Percentiles rank a stretch among this genome's conserved stretches.
These are phyloP conservation scores for Orthosia incerta DNA, from an alignment of 2,888 invertebrate species.

Conservation along the genomic window DNA sequence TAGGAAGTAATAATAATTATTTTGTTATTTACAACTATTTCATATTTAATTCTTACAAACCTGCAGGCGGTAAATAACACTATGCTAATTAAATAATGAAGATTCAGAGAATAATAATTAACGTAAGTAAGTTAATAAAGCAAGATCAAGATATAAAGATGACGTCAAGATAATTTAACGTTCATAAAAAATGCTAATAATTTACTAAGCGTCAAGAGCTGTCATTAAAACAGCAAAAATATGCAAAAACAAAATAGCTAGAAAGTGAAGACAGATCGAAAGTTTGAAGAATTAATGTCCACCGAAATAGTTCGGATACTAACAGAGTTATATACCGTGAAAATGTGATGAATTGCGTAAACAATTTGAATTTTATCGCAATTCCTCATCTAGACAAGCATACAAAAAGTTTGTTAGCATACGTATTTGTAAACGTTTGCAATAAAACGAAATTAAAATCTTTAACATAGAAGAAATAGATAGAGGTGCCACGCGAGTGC, in stretches of 20 bases:
- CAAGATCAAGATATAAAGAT: not conserved
- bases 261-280: slow-evolving; percentile 61
- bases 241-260: slow-evolving; percentile 24
- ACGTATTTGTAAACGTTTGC: not conserved
- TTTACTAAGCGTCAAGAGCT: slow-evolving; percentile 8
- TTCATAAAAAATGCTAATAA: not conserved
- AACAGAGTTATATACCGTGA: slow-evolving; percentile 37
- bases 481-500: slow-evolving; percentile 55
- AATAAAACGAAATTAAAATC: slow-evolving; percentile 2
- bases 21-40: slow-evolving; percentile 16
- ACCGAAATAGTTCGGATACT: slow-evolving; percentile 41
- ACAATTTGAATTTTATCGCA: slow-evolving; percentile 51
- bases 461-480: slow-evolving; percentile 4
- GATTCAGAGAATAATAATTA: not conserved
- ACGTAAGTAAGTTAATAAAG: slow-evolving; percentile 1
- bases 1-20: not conserved
- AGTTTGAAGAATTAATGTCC: slow-evolving; percentile 59
- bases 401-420: slow-evolving; percentile 2
- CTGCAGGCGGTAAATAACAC: not conserved
- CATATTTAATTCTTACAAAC: not conserved
- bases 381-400: slow-evolving; percentile 24
- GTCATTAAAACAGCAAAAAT: slow-evolving; percentile 21
- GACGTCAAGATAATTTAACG: slow-evolving; percentile 4
- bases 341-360: slow-evolving; percentile 36
- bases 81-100: not conserved